Evolutionary conservation across 2,797 vertebrate species (phyloP).

Genomic region (Urosaurus nigricauda): DNA sequence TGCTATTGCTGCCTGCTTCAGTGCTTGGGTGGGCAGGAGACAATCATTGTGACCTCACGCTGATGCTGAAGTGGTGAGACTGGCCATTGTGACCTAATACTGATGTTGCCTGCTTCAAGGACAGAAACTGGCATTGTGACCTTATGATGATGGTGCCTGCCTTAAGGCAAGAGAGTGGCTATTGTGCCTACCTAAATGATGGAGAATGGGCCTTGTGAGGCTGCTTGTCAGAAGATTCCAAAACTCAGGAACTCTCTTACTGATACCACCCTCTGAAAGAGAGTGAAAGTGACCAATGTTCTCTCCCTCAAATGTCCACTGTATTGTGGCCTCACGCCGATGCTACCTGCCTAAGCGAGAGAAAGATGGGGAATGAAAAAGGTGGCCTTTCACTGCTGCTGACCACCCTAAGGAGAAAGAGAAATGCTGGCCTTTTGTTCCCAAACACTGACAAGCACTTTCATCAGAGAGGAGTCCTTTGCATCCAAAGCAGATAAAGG

Average conservation of each 20-base stretch:
- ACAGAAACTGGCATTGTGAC: not conserved
- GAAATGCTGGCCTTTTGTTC: not conserved
- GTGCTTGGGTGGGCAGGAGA: not conserved
- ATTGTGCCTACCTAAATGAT: not conserved
- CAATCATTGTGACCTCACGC: too few relatives aligned
- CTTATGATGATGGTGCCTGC: not conserved
- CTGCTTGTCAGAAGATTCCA: too few relatives aligned
- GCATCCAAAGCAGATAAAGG: not conserved
- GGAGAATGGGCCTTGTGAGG: too few relatives aligned
- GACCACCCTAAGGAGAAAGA: not conserved
- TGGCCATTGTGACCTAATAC: not conserved
- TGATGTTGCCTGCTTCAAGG: not conserved
- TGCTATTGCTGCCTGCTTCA: not conserved
- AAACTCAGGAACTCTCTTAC: not conserved
- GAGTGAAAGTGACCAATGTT: not conserved
- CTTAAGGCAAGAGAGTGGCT: not conserved
- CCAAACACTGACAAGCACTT: not conserved
- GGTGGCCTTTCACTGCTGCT: not conserved
- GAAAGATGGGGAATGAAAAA: not conserved
- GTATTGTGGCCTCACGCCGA: not conserved
- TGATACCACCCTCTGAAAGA: not conserved
- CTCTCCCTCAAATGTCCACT: not conserved
- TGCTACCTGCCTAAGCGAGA: not conserved
- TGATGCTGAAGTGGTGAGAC: too few relatives aligned
- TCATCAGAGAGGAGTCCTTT: not conserved